Conservation (phyloP, 1,140 invertebrate genomes). For the Lanistes nyassanus region DNA sequence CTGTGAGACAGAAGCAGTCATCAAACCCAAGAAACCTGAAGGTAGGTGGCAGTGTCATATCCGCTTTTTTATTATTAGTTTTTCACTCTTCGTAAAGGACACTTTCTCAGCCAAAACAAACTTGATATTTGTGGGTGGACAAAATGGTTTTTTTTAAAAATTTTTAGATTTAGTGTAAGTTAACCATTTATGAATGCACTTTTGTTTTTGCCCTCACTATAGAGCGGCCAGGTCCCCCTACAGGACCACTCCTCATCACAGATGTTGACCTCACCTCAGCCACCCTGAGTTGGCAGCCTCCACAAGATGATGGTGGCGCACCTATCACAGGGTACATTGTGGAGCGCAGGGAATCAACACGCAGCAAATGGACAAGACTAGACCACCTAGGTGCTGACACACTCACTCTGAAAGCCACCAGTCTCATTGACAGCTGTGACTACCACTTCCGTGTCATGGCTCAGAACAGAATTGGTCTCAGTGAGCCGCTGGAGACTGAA, state of each 20-base stretch:
- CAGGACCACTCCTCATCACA: constrained; percentile 77
- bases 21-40: constrained; percentile 53
- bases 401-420: constrained; percentile 34
- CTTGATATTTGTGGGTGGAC: neutral
- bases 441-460: constrained; percentile 94
- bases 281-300: constrained; percentile 86
- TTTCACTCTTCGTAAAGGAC: too few species aligned
- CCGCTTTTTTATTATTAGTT: too few species aligned
- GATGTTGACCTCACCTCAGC: constrained; percentile 94
- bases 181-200: neutral
- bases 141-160: neutral
- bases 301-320: constrained; percentile 88
- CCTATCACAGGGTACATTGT: constrained; percentile 92
- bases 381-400: constrained; percentile 28
- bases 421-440: constrained; percentile 47
- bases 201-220: constrained; percentile 16
- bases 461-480: constrained; percentile 96
- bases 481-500: constrained; percentile 88
- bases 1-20: constrained; percentile 75
- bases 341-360: constrained; percentile 77
- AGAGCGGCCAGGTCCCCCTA: constrained; percentile 51
- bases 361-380: constrained; percentile 70
- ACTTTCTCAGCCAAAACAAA: neutral
- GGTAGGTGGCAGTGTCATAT: constrained; percentile 32
- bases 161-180: neutral